Evolutionary conservation across 2,113 vertebrate species (phyloP).

Genomic region (Budorcas taxicolor): DNA sequence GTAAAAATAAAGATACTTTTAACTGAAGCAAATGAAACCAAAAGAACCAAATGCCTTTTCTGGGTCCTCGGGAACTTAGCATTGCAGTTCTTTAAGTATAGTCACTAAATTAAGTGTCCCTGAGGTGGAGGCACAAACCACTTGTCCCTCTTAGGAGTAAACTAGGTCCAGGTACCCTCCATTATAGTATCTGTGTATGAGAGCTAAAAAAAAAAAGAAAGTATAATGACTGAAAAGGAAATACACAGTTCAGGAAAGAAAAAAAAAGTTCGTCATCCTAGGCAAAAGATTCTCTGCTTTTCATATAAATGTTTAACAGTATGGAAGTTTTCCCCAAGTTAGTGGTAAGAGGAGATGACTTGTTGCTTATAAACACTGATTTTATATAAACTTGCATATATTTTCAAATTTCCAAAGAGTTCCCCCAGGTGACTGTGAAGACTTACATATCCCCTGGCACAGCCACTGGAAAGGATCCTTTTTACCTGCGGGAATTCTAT

Average conservation of each 20-base stretch:
- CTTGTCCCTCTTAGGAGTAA: slow-evolving; percentile 2
- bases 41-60: slow-evolving; percentile 18
- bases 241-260: not conserved
- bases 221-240: not conserved
- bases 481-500: slow-evolving; percentile 61
- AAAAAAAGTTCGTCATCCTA: not conserved
- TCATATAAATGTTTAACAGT: not conserved
- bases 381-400: not conserved
- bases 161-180: not conserved
- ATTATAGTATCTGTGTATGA: not conserved
- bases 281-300: not conserved
- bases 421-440: not conserved
- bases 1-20: slow-evolving; percentile 38
- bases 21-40: slow-evolving; percentile 22
- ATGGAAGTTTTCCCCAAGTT: not conserved
- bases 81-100: not conserved
- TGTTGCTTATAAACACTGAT: slow-evolving; percentile 16
- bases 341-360: not conserved
- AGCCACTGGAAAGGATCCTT: slow-evolving; percentile 38
- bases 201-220: not conserved
- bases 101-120: not conserved
- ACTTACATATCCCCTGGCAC: not conserved
- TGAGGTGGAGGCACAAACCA: not conserved
- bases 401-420: slow-evolving; percentile 30
- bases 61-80: not conserved